Conservation (phyloP, 2,797 vertebrate species). For the Craterocephalus amniculus region DNA sequence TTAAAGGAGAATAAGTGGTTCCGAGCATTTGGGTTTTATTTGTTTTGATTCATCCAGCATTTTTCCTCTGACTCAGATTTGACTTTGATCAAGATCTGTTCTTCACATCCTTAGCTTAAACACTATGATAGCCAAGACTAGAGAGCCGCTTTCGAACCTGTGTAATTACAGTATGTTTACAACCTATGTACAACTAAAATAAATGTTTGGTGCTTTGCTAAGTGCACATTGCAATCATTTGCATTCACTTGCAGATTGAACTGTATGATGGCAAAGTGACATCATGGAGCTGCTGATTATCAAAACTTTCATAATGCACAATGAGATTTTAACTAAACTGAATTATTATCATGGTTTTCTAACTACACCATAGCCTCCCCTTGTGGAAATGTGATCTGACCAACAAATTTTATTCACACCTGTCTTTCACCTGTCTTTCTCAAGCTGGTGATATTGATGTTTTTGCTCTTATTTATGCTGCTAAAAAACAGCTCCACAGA, state of each 20-base stretch:
- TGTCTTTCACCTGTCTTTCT: not conserved
- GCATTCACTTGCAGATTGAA: conserved; percentile 62
- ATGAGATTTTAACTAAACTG: not conserved
- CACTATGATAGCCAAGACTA: conserved; percentile 44
- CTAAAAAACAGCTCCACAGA: not conserved
- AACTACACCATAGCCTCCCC: conserved; percentile 10
- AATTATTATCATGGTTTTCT: conserved; percentile 6
- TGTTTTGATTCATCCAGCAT: conserved; percentile 30
- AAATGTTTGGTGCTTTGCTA: conserved; percentile 81
- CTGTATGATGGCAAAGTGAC: conserved; percentile 2
- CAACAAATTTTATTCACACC: not conserved
- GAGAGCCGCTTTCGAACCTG: conserved; percentile 68
- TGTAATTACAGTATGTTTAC: conserved; percentile 77
- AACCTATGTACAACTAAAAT: conserved; percentile 83
- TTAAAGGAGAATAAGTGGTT: conserved; percentile 47
- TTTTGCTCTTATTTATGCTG: not conserved
- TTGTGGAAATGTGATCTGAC: not conserved
- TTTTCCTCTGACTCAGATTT: conserved; percentile 62
- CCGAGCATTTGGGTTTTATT: conserved; percentile 41
- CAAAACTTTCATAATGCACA: conserved; percentile 1
- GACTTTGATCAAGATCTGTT: conserved; percentile 64
- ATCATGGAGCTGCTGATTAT: not conserved
- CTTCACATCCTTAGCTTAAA: conserved; percentile 49
- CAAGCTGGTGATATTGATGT: not conserved
- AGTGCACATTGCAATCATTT: conserved; percentile 77